Conservation (phyloP, 2,113 vertebrate species). For the Dipodomys merriami region DNA sequence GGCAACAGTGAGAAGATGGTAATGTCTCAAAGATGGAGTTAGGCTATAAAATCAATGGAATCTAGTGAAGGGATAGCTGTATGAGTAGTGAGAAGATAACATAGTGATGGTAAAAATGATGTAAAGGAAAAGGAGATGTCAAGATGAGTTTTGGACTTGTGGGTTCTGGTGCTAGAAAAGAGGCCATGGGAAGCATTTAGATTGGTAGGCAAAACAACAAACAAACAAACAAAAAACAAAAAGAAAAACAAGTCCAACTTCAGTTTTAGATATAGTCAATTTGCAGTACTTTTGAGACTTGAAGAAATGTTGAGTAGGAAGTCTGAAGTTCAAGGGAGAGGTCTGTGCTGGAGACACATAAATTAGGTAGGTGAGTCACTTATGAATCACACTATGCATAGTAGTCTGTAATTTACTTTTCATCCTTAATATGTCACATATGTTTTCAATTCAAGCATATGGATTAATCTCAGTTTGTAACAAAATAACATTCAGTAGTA, state of each 20-base stretch:
- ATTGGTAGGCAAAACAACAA: slow-evolving; percentile 10
- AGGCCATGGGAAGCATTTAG: background rate
- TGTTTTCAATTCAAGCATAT: background rate
- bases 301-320: slow-evolving; percentile 46
- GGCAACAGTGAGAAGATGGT: background rate
- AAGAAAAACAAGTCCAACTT: background rate
- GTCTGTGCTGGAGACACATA: slow-evolving; percentile 3
- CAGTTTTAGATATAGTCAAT: slow-evolving; percentile 1
- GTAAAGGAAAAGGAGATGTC: background rate
- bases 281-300: slow-evolving; percentile 46
- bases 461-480: slow-evolving; percentile 37
- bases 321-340: slow-evolving; percentile 34
- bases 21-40: background rate
- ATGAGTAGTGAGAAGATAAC: background rate
- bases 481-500: background rate
- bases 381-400: slow-evolving; percentile 17
- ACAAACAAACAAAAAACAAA: too few species aligned
- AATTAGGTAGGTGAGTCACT: slow-evolving; percentile 36
- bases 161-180: background rate
- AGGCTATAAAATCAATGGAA: slow-evolving; percentile 35
- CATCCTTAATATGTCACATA: background rate
- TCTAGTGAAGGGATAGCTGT: background rate
- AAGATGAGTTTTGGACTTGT: slow-evolving; percentile 36
- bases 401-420: slow-evolving; percentile 33
- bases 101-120: background rate